A percentile compares a stretch with the other conserved stretches of the same genome.
Evolutionary conservation across 2,797 vertebrate species (phyloP).

Genomic region (Prionace glauca): DNA sequence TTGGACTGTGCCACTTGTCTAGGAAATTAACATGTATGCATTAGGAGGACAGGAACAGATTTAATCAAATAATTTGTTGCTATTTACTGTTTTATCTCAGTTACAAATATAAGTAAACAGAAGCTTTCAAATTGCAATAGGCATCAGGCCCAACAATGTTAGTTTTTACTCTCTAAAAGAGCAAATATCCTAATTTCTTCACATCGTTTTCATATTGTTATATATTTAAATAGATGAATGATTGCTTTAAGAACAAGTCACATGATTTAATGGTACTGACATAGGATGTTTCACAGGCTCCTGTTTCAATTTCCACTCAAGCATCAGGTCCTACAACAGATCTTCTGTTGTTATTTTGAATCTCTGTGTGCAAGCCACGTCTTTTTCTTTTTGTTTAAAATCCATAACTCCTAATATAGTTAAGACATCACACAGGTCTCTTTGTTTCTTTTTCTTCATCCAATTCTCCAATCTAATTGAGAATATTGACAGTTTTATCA

Average conservation of each 20-base stretch:
- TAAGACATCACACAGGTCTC: not conserved
- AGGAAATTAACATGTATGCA: not conserved
- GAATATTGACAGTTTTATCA: not conserved
- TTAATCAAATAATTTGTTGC: not conserved
- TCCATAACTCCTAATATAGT: too few relatives aligned
- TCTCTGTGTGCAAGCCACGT: too few relatives aligned
- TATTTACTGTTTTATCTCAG: not conserved
- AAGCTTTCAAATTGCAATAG: not conserved
- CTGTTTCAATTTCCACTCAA: too few relatives aligned
- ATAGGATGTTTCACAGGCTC: too few relatives aligned
- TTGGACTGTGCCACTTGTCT: not conserved
- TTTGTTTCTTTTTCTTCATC: not conserved
- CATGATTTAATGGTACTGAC: too few relatives aligned
- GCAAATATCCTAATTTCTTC: not conserved
- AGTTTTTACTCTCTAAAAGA: not conserved
- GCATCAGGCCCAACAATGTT: not conserved
- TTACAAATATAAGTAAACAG: not conserved
- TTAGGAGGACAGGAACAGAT: not conserved
- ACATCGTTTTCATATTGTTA: not conserved
- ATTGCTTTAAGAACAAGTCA: too few relatives aligned
- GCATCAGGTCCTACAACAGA: too few relatives aligned
- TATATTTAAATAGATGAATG: too few relatives aligned
- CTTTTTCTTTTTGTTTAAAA: too few relatives aligned
- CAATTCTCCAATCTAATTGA: not conserved
- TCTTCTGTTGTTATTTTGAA: too few relatives aligned